Evolutionary conservation across 2,113 vertebrate species (phyloP).

Genomic region (Alexandromys fortis): DNA sequence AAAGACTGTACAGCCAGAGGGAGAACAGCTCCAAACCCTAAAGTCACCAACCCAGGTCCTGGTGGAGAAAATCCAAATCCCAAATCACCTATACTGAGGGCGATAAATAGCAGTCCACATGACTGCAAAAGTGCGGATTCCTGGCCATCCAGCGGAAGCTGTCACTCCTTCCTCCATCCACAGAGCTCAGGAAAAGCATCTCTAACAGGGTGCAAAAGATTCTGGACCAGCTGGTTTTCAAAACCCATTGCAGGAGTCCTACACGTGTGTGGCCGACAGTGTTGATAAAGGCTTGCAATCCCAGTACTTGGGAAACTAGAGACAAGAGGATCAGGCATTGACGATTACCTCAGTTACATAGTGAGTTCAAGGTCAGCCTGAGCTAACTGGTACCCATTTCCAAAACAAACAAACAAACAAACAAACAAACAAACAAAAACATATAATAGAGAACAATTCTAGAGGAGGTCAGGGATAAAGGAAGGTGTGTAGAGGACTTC

Average conservation of each 20-base stretch:
- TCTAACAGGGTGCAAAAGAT: neutral
- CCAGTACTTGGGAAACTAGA: neutral
- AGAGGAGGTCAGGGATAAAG: neutral
- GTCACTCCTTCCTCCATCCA: neutral
- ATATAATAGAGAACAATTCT: neutral
- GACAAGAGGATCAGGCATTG: neutral
- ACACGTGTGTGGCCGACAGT: neutral
- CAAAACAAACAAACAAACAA: neutral
- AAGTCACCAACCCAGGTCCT: neutral
- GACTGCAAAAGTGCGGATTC: neutral
- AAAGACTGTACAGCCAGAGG: neutral
- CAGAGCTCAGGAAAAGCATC: neutral
- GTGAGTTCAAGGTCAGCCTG: neutral
- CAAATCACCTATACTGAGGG: neutral
- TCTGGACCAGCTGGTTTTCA: neutral
- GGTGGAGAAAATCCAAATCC: neutral
- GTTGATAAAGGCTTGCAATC: neutral
- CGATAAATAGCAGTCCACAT: rapidly evolving
- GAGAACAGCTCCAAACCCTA: neutral
- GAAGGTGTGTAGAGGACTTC: neutral
- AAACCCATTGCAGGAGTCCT: neutral
- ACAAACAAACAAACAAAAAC: neutral
- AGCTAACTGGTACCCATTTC: neutral
- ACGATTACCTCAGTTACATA: neutral
- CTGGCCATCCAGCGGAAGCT: neutral